phyloP scores from a whole-genome alignment of 2,113 vertebrate species.

The Melanostigma gelatinosum region DNA sequence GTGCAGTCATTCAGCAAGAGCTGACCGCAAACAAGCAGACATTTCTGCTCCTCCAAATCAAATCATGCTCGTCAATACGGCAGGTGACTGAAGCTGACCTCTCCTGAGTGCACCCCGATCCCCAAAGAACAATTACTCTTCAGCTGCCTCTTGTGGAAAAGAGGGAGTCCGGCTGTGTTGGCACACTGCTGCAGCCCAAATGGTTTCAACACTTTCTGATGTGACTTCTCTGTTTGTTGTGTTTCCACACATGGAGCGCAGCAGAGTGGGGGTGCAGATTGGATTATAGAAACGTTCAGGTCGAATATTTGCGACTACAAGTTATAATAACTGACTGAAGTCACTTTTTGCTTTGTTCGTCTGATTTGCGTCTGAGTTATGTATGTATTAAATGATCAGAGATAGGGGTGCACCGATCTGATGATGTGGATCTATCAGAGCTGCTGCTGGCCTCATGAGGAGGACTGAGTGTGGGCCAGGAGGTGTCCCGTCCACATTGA shows the following conservation, averaged over 20 bases:
- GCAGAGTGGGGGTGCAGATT: not conserved
- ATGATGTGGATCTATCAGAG: too few relatives aligned
- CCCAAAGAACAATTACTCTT: constrained; percentile 40
- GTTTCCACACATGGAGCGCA: constrained; percentile 12
- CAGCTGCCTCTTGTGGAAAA: constrained; percentile 14
- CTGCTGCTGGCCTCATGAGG: not conserved
- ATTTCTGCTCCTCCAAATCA: constrained; percentile 42
- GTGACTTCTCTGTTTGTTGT: constrained; percentile 23
- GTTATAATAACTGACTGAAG: not conserved
- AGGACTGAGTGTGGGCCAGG: not conserved
- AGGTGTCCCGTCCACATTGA: not conserved
- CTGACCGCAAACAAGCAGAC: constrained; percentile 45
- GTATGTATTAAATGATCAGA: too few relatives aligned
- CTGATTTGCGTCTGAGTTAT: not conserved
- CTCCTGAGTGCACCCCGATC: constrained; percentile 18
- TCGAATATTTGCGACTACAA: not conserved
- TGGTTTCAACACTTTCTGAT: constrained; percentile 25
- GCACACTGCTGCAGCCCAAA: constrained; percentile 9
- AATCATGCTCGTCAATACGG: constrained; percentile 61
- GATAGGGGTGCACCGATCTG: too few relatives aligned
- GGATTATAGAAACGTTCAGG: not conserved
- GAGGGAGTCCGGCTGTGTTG: constrained; percentile 26
- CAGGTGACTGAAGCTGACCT: constrained; percentile 53
- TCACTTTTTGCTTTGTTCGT: not conserved
- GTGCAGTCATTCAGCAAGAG: constrained; percentile 36